These are phyloP conservation scores for Mesorhabditis spiculigera DNA, from an alignment of 2,888 invertebrate species.

Conservation along the genomic window DNA sequence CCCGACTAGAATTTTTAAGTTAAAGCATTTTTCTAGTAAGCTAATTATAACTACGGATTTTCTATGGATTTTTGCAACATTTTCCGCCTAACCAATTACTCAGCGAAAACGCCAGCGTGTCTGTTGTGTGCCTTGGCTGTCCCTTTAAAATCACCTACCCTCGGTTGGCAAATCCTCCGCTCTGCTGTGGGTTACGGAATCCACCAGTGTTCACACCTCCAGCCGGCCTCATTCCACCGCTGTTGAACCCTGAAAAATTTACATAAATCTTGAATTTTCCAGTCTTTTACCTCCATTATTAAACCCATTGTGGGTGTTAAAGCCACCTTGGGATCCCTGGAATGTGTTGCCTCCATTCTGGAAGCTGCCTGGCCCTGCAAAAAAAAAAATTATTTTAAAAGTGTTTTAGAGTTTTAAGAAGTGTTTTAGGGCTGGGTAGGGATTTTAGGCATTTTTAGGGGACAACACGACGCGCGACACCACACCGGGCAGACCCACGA, in stretches of 20 bases:
- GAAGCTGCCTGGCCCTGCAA: not conserved
- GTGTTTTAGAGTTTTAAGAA: too few relatives aligned
- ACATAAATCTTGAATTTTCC: not conserved
- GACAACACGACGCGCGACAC: slow-evolving; percentile 2
- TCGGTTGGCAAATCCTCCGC: not conserved
- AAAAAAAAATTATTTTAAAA: not conserved
- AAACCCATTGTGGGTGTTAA: not conserved
- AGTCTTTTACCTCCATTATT: not conserved
- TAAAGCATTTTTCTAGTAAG: too few relatives aligned
- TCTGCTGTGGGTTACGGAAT: not conserved
- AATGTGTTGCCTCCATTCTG: not conserved
- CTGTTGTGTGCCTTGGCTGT: too few relatives aligned
- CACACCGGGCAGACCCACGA: not conserved
- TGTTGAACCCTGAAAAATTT: not conserved
- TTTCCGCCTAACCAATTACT: too few relatives aligned
- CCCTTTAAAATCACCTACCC: not conserved
- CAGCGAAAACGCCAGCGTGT: too few relatives aligned
- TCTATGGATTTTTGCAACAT: too few relatives aligned
- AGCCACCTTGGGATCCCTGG: slow-evolving; percentile 6
- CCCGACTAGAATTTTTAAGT: too few relatives aligned
- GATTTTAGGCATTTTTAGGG: not conserved
- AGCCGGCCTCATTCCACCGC: not conserved
- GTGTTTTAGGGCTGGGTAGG: too few relatives aligned
- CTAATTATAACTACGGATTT: too few relatives aligned
- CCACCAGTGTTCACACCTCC: not conserved